Evolutionary conservation across 2,113 vertebrate genomes (phyloP).

Genomic region (Gorsachius goisagi): DNA sequence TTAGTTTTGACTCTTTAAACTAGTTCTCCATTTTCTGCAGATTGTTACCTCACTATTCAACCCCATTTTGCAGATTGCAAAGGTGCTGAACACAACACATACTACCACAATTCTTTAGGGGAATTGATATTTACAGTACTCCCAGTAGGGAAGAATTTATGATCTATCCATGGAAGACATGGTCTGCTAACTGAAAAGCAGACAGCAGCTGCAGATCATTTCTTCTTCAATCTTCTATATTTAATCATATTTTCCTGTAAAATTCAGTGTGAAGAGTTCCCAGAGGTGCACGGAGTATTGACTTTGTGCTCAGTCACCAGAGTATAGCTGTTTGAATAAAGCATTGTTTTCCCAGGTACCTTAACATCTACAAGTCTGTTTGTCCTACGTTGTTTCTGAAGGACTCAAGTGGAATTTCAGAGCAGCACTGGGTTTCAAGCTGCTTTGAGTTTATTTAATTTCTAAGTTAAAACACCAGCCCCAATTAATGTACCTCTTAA

Average conservation of each 20-base stretch:
- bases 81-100: background rate
- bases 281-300: background rate
- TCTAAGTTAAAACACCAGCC: background rate
- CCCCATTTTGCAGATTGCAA: background rate
- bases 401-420: background rate
- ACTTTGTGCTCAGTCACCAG: background rate
- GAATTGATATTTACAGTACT: background rate
- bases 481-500: background rate
- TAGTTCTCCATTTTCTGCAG: background rate
- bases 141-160: constrained; percentile 40
- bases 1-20: background rate
- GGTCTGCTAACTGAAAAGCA: constrained; percentile 56
- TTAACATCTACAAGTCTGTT: background rate
- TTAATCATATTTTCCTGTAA: background rate
- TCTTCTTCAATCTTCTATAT: background rate
- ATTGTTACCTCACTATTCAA: background rate
- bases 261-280: background rate
- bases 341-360: background rate
- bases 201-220: constrained; percentile 44
- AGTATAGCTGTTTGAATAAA: background rate
- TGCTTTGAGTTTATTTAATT: background rate
- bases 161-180: constrained; percentile 9
- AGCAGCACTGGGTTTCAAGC: background rate
- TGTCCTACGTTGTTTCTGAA: background rate
- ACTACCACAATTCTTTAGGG: background rate